phyloP scores from a whole-genome alignment of 1,140 invertebrate species.

The Cheumatopsyche charites region DNA sequence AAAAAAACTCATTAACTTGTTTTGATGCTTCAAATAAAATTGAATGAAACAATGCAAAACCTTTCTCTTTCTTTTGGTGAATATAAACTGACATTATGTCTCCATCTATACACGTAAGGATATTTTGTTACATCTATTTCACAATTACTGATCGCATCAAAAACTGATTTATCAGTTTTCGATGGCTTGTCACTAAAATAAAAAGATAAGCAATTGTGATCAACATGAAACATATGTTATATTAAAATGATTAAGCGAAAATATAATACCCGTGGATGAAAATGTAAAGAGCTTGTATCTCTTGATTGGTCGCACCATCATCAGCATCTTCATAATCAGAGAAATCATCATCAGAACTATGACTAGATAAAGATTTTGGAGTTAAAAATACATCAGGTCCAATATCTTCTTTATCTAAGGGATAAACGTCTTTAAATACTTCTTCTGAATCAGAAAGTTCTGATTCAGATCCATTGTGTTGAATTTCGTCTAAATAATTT shows the following conservation, averaged over 20 bases:
- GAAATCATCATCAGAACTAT: slow-evolving; percentile 48
- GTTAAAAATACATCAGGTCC: slow-evolving; percentile 59
- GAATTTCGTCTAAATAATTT: too few species aligned
- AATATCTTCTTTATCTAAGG: slow-evolving; percentile 42
- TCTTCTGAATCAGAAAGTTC: slow-evolving; percentile 16
- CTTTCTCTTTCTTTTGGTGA: slow-evolving; percentile 61
- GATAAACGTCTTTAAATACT: slow-evolving; percentile 13
- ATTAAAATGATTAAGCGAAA: background rate
- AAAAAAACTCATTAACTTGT: too few species aligned
- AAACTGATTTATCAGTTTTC: slow-evolving; percentile 73
- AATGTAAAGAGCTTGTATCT: slow-evolving; percentile 29
- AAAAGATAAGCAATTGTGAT: background rate
- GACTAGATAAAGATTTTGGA: slow-evolving; percentile 58
- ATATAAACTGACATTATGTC: slow-evolving; percentile 64
- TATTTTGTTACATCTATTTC: slow-evolving; percentile 62
- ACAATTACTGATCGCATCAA: slow-evolving; percentile 65
- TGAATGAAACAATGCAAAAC: too few species aligned
- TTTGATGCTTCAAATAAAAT: too few species aligned
- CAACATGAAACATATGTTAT: background rate
- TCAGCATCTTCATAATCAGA: slow-evolving; percentile 51
- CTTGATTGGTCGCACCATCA: slow-evolving; percentile 49
- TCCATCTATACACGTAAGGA: slow-evolving; percentile 74
- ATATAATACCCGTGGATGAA: slow-evolving; percentile 42
- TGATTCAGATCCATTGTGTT: background rate
- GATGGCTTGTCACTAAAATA: slow-evolving; percentile 66